A percentile compares a stretch with the other conserved stretches of the same genome.
Conservation (phyloP, 2,113 vertebrate species). For the Chaetodon trifascialis region DNA sequence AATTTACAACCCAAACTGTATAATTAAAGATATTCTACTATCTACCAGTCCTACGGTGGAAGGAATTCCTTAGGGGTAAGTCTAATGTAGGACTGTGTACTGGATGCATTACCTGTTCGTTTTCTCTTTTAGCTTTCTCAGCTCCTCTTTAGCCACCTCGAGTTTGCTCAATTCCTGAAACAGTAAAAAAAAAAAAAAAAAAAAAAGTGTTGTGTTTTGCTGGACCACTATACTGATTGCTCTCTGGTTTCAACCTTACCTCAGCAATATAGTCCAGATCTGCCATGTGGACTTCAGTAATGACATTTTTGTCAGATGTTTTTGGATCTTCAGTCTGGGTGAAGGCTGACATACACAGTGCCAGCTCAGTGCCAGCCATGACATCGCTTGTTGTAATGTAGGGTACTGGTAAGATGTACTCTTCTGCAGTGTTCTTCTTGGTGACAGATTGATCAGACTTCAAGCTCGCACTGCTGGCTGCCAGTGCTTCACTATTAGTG, state of each 20-base stretch:
- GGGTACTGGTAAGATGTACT: constrained; percentile 2
- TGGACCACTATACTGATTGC: neutral
- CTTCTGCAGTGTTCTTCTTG: constrained; percentile 16
- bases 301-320: constrained; percentile 66
- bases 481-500: neutral
- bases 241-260: constrained; percentile 54
- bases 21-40: neutral
- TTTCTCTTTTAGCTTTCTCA: constrained; percentile 24
- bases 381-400: neutral
- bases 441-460: neutral
- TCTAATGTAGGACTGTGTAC: neutral
- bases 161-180: constrained; percentile 77
- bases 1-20: neutral
- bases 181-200: neutral
- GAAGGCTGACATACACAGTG: neutral
- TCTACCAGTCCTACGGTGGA: neutral
- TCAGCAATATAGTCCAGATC: constrained; percentile 75
- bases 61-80: neutral
- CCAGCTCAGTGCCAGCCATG: constrained; percentile 17
- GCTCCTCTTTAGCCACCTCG: constrained; percentile 36
- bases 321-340: constrained; percentile 60
- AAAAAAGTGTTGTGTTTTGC: neutral
- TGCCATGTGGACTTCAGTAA: constrained; percentile 75
- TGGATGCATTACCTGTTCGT: constrained; percentile 62
- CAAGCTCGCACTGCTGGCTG: neutral